A percentile compares a stretch with the other conserved stretches of the same genome.
Evolutionary conservation across 2,797 vertebrate genomes (phyloP).

Genomic region (Buphagus erythrorhynchus): DNA sequence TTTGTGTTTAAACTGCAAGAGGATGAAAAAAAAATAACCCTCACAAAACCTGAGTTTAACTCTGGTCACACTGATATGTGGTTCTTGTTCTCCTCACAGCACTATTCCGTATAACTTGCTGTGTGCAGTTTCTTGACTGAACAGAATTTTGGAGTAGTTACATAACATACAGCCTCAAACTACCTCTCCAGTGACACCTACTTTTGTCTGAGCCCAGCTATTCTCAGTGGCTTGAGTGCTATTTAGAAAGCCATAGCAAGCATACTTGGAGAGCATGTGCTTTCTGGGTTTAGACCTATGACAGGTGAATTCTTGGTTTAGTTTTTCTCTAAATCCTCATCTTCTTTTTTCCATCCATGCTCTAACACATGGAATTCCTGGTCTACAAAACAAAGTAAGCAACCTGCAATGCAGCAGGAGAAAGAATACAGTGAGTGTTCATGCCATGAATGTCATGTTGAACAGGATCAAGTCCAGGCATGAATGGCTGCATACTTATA

Average conservation of each 20-base stretch:
- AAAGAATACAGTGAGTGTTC: not conserved
- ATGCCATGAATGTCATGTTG: not conserved
- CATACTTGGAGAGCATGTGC: not conserved
- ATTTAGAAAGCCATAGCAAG: slow-evolving; percentile 61
- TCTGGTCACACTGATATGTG: not conserved
- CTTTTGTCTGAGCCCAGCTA: slow-evolving; percentile 51
- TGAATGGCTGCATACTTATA: rapidly evolving
- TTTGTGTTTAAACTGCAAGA: not conserved
- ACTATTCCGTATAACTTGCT: not conserved
- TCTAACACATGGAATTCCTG: not conserved
- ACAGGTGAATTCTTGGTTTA: not conserved
- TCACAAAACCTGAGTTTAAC: not conserved
- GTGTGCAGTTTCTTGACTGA: not conserved
- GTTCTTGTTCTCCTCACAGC: not conserved
- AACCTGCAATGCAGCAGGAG: not conserved
- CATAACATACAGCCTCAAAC: not conserved
- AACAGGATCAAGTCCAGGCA: not conserved
- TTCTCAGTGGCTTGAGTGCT: slow-evolving; percentile 45
- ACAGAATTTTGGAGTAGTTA: not conserved
- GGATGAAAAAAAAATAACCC: not conserved
- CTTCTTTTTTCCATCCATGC: not conserved
- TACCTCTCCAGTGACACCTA: not conserved
- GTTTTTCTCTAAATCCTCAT: not conserved
- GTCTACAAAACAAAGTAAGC: not conserved
- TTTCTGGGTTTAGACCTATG: not conserved